Base-by-base conservation (phyloP, 2,113 vertebrate species). In the Lasiurus cinereus region DNA sequence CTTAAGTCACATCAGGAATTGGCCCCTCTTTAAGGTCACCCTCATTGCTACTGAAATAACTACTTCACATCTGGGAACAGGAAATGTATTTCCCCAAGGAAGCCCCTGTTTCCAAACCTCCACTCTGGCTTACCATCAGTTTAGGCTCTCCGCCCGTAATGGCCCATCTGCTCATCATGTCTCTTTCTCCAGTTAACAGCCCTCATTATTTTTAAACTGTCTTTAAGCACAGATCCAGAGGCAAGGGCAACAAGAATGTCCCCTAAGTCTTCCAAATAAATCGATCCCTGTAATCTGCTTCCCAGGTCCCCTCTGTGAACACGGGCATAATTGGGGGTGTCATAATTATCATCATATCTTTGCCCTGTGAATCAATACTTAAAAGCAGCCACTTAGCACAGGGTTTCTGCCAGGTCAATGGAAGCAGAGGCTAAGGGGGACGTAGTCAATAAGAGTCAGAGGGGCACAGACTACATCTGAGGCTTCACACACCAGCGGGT, bases 191-290 rank as follows among this genome's bases (percentile, higher is more conserved):
- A 36, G 39, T 50, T 82, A 92, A 92, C 52, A 87, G 74, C 43
- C 33, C 59, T 95, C 74, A 2, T 95, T 72, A 92, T 79, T 96
- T 95, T 73, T 92, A 74, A 56, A 83, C 89, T 39, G 43, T 54
- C 87, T 88, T 84, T 92, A 88, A 79, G 80, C 66, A 87, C 80
- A 84, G 83, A 95, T 94, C 83, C 94, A 64, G 66, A 94, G 50
- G 73, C 66, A 87, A 93, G 54, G 80, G 67, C 89, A 93, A 46
- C 52, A 74, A 94, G 36, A 86, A 73, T 36, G 76, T 80, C 12
- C 54, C 79, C n/a, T 79, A 78, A 72, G 70, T 77, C 77, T 86
- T 67, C 4, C 3, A 94, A 95, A 97, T 89, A 83, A 95, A 77
- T 87, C 70, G 52, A 12, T 80, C 50, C 39, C 79, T 76, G 4